Percentiles rank a stretch among this genome's conserved stretches.
Evolutionary conservation across 2,113 vertebrate species (phyloP).

Genomic region (Pica pica): DNA sequence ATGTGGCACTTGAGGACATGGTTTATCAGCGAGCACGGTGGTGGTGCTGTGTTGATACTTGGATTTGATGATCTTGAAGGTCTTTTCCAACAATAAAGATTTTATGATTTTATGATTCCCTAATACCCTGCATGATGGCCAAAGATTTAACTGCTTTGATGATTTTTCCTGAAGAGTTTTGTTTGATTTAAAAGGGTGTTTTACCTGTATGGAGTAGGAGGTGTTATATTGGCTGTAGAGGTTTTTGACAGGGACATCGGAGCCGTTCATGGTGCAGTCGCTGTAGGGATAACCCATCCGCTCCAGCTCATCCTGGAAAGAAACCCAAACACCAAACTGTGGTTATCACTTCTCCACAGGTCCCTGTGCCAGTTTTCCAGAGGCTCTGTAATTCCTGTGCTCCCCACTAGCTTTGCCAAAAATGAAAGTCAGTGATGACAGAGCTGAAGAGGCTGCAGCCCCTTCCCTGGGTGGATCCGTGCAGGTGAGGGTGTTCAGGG

Average conservation of each 20-base stretch:
- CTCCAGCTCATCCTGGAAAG: conserved; percentile 73
- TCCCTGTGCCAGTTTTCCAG: not conserved
- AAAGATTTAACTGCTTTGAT: not conserved
- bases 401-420: not conserved
- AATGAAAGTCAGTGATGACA: fast-evolving
- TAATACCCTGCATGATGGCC: not conserved
- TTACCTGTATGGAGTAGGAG: conserved; percentile 77
- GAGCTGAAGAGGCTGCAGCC: not conserved
- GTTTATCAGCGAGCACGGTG: not conserved
- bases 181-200: not conserved
- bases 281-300: conserved; percentile 75
- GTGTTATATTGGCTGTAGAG: conserved; percentile 72
- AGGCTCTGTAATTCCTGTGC: not conserved
- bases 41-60: not conserved
- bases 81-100: not conserved
- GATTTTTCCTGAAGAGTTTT: not conserved
- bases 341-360: not conserved
- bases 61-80: not conserved
- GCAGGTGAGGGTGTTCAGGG: not conserved
- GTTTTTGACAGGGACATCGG: conserved; percentile 66
- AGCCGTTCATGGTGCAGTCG: conserved; percentile 73
- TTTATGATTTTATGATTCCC: not conserved
- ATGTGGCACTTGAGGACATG: not conserved
- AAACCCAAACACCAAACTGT: not conserved
- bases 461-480: not conserved